Evolutionary conservation across 2,888 invertebrate genomes (phyloP).

Genomic region (Polymixis lichenea): DNA sequence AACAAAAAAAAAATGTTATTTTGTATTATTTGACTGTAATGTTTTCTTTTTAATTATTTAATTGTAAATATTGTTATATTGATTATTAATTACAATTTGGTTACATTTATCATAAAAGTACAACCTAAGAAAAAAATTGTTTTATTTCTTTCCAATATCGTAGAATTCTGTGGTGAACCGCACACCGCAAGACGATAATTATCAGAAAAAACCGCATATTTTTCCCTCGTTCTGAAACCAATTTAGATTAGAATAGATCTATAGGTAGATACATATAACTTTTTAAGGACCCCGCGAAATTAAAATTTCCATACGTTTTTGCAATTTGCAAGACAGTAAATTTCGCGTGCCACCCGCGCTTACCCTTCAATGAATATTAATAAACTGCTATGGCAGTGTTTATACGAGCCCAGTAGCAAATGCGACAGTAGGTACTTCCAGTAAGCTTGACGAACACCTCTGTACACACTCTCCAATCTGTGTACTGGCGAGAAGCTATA

Average conservation of each 20-base stretch:
- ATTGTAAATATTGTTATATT: constrained; percentile 5
- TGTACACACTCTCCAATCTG: too few species aligned
- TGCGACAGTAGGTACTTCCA: too few species aligned
- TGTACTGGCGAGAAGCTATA: too few species aligned
- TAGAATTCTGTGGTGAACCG: background rate
- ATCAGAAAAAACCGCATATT: background rate
- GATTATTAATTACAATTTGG: background rate
- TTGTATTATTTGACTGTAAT: background rate
- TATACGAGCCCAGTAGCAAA: background rate
- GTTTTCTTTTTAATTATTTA: background rate
- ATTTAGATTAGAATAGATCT: too few species aligned
- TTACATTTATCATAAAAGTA: background rate
- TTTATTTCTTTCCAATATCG: background rate
- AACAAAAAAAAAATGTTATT: background rate
- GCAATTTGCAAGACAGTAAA: too few species aligned
- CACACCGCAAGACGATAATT: constrained; percentile 20
- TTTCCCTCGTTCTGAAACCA: background rate
- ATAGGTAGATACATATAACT: too few species aligned
- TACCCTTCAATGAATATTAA: background rate
- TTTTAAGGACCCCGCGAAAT: too few species aligned
- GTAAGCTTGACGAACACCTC: too few species aligned
- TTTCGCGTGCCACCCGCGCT: too few species aligned
- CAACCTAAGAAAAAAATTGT: background rate
- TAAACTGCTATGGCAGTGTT: background rate
- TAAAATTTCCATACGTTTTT: too few species aligned